Percentiles rank a stretch among this genome's conserved stretches.
phyloP scores from a whole-genome alignment of 2,113 vertebrate species.

The Vidua chalybeata region DNA sequence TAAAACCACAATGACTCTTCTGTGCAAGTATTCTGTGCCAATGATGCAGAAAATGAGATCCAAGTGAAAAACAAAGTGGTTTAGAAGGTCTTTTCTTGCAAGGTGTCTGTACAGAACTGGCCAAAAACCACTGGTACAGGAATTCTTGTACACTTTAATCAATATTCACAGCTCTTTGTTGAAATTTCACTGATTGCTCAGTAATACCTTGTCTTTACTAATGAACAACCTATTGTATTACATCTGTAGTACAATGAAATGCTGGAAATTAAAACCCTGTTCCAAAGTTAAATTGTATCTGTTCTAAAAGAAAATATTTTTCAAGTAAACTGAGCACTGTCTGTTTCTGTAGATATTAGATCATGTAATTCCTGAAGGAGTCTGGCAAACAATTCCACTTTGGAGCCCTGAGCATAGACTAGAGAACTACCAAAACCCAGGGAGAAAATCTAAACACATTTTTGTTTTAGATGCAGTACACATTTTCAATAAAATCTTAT shows the following conservation, averaged over 20 bases:
- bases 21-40: not conserved
- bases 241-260: not conserved
- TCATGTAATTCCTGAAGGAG: not conserved
- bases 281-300: not conserved
- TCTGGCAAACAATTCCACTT: not conserved
- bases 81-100: not conserved
- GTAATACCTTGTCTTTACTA: not conserved
- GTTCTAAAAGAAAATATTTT: not conserved
- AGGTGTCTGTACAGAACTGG: not conserved
- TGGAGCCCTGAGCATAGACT: not conserved
- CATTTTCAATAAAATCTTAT: not conserved
- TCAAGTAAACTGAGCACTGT: not conserved
- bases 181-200: not conserved
- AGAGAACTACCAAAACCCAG: not conserved
- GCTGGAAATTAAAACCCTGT: not conserved
- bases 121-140: not conserved
- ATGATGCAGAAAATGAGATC: not conserved
- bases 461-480: no score
- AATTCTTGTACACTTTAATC: not conserved
- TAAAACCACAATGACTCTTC: conserved; percentile 9
- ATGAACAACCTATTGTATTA: not conserved
- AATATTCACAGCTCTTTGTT: not conserved
- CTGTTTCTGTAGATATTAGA: not conserved
- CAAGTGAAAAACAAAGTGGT: not conserved
- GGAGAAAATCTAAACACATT: not conserved